Base-by-base conservation (phyloP, 2,797 vertebrate species). In the Pseudotriccus pelzelni region DNA sequence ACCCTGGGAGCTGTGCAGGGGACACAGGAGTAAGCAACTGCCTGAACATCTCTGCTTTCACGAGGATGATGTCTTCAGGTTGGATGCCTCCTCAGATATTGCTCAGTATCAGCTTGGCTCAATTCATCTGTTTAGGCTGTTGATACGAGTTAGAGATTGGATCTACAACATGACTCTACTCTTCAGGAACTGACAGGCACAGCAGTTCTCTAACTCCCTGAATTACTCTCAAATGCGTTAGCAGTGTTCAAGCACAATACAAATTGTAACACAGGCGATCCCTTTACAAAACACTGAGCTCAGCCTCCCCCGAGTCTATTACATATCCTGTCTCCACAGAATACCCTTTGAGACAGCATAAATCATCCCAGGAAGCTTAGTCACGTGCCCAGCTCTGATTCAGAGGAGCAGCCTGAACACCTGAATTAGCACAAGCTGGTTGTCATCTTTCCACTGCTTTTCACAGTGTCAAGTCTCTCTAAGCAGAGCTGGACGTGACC, bases 301-400 rank as follows among this genome's bases (percentile, higher is more conserved):
- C 89, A 89, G 7, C 79, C 64, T 90, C 87, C 72, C 89, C 30
- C 24, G 94, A 69, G 76, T 68, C 91, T 81, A 39, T 93, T 78
- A 75, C 78, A 72, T 46, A 84, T 75, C 58, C 16, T 81, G 68
- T 23, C 73, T 92, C 66, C 21, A 17, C 34, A 25, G 82, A 92
- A 68, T 7, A 55, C 4, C 72, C 60, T 94, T 49, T 81, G 78
- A 87, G 89, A 80, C 28, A 18, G 50, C 75, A 72, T 58, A 83
- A 89, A 83, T 93, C 87, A 92, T 87, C 46, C 62, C 41, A 11
- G 82, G 62, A n/a, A 94, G 62, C 81, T 78, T 44, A 30, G n/a
- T 55, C 55, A 13, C 63, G 84, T 73, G 78, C 84, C 81, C 36
- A 24, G 46, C 60, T 67, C 87, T 70, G 70, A 91, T 56, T 60